Percentiles rank a stretch among this genome's conserved stretches.
Conservation (phyloP, 1,140 invertebrate genomes). For the Drosophila equinoxialis region DNA sequence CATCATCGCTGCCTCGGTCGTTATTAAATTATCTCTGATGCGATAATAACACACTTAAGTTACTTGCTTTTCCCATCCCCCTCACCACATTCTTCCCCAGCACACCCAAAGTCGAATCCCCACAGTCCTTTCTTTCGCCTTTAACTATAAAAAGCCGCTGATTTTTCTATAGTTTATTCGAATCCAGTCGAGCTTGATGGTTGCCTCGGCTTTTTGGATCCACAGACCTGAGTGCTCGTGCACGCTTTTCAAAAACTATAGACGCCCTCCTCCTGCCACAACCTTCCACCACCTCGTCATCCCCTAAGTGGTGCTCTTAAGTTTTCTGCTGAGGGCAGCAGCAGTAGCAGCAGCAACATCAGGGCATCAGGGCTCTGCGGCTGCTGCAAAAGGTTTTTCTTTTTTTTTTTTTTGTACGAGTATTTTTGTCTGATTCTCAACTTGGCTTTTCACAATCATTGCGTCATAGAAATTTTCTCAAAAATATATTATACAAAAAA, state of each 20-base stretch:
- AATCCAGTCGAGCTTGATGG: slow-evolving; percentile 70
- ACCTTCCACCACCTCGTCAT: background rate
- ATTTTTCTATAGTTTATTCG: slow-evolving; percentile 80
- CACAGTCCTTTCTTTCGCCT: slow-evolving; percentile 27
- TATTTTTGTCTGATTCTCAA: slow-evolving; percentile 41
- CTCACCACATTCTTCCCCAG: too few relatives aligned
- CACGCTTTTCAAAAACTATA: slow-evolving; percentile 36
- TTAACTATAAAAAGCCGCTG: slow-evolving; percentile 74
- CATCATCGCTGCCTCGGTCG: slow-evolving; percentile 48
- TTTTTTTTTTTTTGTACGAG: too few relatives aligned
- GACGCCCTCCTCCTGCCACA: background rate
- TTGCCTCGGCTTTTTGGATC: slow-evolving; percentile 22
- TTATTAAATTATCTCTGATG: slow-evolving; percentile 81
- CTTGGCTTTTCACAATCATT: slow-evolving; percentile 62
- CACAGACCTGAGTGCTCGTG: slow-evolving; percentile 65
- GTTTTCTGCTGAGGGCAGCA: slow-evolving; percentile 74
- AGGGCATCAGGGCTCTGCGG: slow-evolving; percentile 6
- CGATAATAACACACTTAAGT: slow-evolving; percentile 78
- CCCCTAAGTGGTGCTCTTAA: slow-evolving; percentile 71
- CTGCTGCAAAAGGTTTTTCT: slow-evolving; percentile 2
- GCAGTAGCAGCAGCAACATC: background rate
- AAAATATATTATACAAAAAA: slow-evolving; percentile 44
- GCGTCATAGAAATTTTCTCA: slow-evolving; percentile 63
- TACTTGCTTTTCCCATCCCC: slow-evolving; percentile 31
- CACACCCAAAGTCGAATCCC: too few relatives aligned